phyloP scores from a whole-genome alignment of 2,113 vertebrate species.

The Felis catus region DNA sequence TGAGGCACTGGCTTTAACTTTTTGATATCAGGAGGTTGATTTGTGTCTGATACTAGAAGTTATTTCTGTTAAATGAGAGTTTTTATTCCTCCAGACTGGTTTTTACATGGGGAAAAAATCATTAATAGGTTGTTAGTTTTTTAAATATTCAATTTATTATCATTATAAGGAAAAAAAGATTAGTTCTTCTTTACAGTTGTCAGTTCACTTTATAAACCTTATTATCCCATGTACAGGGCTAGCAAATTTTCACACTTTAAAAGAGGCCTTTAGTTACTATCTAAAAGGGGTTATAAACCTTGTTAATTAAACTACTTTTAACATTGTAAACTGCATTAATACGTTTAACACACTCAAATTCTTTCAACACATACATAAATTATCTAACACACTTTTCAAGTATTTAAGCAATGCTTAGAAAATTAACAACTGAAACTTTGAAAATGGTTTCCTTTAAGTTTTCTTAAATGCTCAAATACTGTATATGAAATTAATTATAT shows the following conservation, averaged over 20 bases:
- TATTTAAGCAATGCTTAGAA: constrained; percentile 23
- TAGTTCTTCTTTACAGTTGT: constrained; percentile 15
- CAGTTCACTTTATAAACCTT: constrained; percentile 21
- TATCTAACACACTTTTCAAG: constrained; percentile 22
- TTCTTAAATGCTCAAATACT: constrained; percentile 14
- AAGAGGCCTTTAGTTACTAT: constrained; percentile 27
- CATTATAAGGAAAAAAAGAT: constrained; percentile 7
- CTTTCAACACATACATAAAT: neutral
- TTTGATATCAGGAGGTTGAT: neutral
- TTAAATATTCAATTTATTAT: constrained; percentile 49
- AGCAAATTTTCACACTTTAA: constrained; percentile 37
- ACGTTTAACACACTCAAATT: neutral
- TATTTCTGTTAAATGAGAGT: constrained; percentile 12
- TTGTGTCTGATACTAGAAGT: neutral
- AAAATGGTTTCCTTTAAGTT: neutral
- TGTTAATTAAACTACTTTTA: constrained; percentile 59
- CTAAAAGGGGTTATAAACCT: neutral
- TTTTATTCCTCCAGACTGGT: neutral
- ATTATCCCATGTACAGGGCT: constrained; percentile 32
- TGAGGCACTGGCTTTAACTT: neutral
- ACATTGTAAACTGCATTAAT: constrained; percentile 38
- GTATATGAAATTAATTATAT: neutral
- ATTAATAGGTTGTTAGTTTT: constrained; percentile 22
- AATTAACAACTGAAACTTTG: constrained; percentile 31
- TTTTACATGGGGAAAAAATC: neutral